Percentiles rank a stretch among this genome's conserved stretches.
phyloP scores from a whole-genome alignment of 2,888 invertebrate genomes.

The Schrankia costaestrigalis region DNA sequence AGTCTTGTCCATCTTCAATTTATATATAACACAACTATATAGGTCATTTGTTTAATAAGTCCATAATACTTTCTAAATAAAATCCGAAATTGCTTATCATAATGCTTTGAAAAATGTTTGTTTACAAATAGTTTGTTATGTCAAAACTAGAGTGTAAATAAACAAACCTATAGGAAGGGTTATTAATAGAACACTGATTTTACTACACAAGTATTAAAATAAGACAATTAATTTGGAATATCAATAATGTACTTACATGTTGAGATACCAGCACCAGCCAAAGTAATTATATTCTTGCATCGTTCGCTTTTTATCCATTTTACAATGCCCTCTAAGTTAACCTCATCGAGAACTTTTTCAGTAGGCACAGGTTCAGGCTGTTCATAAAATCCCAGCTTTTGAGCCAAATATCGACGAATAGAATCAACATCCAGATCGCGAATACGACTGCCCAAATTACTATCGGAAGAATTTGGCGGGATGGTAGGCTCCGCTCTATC shows the following conservation, averaged over 20 bases:
- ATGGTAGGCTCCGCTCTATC: constrained; percentile 42
- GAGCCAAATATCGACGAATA: constrained; percentile 83
- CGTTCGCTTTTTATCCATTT: constrained; percentile 88
- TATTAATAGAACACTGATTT: background rate
- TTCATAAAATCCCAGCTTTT: constrained; percentile 82
- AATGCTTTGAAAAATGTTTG: too few species aligned
- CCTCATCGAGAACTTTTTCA: constrained; percentile 82
- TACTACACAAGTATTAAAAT: background rate
- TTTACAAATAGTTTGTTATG: too few species aligned
- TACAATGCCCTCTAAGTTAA: constrained; percentile 87
- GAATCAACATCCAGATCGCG: constrained; percentile 82
- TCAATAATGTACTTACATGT: constrained; percentile 85
- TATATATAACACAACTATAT: too few species aligned
- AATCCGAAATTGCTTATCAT: too few species aligned
- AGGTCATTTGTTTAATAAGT: too few species aligned
- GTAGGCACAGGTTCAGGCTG: constrained; percentile 52
- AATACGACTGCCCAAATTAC: constrained; percentile 54
- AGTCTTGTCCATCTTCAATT: too few species aligned
- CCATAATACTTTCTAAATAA: too few species aligned
- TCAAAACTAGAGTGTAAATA: too few species aligned
- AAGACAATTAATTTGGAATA: background rate
- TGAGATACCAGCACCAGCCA: constrained; percentile 98
- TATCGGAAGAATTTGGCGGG: constrained; percentile 68
- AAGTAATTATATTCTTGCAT: constrained; percentile 92
- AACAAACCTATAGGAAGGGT: too few species aligned